Evolutionary conservation across 2,797 vertebrate species (phyloP), one percentile per base, ranked within the genome.

Genomic region (Rhinatrema bivittatum): DNA sequence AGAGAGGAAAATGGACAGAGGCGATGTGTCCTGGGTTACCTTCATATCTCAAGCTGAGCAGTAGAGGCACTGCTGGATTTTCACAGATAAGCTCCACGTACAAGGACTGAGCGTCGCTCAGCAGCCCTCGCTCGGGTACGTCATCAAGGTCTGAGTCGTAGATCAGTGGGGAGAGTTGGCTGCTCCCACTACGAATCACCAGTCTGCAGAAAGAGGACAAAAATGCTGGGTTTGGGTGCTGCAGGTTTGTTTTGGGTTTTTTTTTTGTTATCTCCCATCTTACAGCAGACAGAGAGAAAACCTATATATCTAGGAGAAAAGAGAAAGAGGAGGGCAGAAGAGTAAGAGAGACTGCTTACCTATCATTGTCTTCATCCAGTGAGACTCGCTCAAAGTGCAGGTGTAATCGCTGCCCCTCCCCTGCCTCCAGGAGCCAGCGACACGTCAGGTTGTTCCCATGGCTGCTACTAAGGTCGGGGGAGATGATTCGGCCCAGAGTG

Each of bases 121-220:
- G 79, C 38, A 94, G 56, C 15, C 92, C 91, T 4, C 88, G 79
- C 49, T 92, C 89, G 1, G 91, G 92, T 47, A 93, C 85, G 8
- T 94, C 91, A 9, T 94, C 91, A 74, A 91, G 74, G 64, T 95
- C 90, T 0, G 91, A 93, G 70, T 94, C 89, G 15, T 90, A 95
- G 61, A 90, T 86, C 29, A 85, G 79, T 0, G 84, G 74, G 11
- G 90, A 85, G 16, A 87, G 68, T 4, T 87, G 84, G 37, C 76
- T 82, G 63, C 90, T 91, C 17, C 91, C 91, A 11, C 83, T 87
- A 19, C 90, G 91, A 24, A 95, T 89, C 43, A 91, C 83, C 50
- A 95, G 56, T 69, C 92, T 95, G 52, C 21, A 17, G 24, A 31
- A 40, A 36, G 38, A 16, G n/a, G 6, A 20, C 17, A 22, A 24